Percentiles rank a stretch among this genome's conserved stretches.
Conservation (phyloP, 2,888 invertebrate species). For the Exephanes ischioxanthus region DNA sequence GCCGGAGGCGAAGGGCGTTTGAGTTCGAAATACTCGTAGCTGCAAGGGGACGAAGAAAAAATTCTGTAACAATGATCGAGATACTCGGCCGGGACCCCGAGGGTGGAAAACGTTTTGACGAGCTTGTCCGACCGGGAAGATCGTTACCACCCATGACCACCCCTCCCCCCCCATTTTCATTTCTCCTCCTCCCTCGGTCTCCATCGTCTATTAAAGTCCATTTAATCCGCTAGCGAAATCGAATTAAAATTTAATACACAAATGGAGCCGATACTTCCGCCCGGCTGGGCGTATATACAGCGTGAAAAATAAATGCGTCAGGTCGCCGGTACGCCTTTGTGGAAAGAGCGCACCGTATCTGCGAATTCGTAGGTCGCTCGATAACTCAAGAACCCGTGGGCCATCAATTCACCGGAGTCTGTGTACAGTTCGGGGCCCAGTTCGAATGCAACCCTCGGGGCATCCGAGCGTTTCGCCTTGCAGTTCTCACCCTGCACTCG, state of each 20-base stretch:
- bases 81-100: background rate
- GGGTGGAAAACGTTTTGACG: slow-evolving; percentile 50
- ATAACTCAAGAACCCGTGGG: slow-evolving; percentile 80
- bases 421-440: slow-evolving; percentile 60
- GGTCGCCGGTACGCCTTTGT: slow-evolving; percentile 44
- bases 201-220: slow-evolving; percentile 78
- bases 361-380: slow-evolving; percentile 50
- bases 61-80: slow-evolving; percentile 39
- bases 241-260: slow-evolving; percentile 78
- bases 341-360: background rate
- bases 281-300: slow-evolving; percentile 18
- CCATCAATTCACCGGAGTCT: slow-evolving; percentile 78
- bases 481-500: slow-evolving; percentile 22
- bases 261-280: slow-evolving; percentile 76
- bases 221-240: slow-evolving; percentile 76
- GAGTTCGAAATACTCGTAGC: background rate
- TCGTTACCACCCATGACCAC: slow-evolving; percentile 1
- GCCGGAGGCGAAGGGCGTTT: background rate
- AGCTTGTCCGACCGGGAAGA: slow-evolving; percentile 18
- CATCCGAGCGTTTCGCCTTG: slow-evolving; percentile 40
- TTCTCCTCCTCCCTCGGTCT: background rate
- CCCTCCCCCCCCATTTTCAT: slow-evolving; percentile 33
- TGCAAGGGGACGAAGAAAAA: slow-evolving; percentile 10
- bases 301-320: slow-evolving; percentile 78
- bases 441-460: slow-evolving; percentile 39